Evolutionary conservation across 2,113 vertebrate species (phyloP).

Genomic region (Tilapia sparmanii): DNA sequence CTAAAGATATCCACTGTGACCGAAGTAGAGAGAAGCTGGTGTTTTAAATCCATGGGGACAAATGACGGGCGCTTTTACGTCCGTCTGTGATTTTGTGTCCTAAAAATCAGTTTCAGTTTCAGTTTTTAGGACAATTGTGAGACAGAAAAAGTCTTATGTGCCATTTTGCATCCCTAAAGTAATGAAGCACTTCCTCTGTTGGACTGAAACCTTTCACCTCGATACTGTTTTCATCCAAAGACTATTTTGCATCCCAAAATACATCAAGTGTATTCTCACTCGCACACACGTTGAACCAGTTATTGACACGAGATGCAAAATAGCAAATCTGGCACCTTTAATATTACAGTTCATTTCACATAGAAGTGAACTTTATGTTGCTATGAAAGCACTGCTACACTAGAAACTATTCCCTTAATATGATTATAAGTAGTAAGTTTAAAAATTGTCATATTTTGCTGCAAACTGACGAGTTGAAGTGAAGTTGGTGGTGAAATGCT

Average conservation of each 20-base stretch:
- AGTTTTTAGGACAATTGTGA: not conserved
- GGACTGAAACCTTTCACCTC: no score
- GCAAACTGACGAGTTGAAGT: not conserved
- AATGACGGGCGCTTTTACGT: not conserved
- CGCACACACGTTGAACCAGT: not conserved
- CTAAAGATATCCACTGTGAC: not conserved
- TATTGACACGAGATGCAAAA: not conserved
- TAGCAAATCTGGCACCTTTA: not conserved
- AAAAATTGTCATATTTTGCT: not conserved
- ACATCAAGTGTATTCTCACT: fast-evolving
- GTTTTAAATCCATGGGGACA: not conserved
- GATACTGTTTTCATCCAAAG: not conserved
- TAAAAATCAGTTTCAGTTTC: no score
- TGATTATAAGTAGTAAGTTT: not conserved
- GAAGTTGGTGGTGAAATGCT: not conserved
- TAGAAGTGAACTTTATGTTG: fast-evolving
- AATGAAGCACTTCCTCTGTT: not conserved
- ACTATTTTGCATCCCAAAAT: not conserved
- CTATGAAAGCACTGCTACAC: not conserved
- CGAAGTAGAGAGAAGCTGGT: not conserved
- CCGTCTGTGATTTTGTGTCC: not conserved
- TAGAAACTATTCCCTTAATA: not conserved
- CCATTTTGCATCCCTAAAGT: not conserved
- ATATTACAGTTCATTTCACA: not conserved
- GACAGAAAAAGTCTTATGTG: not conserved